Percentiles rank a stretch among this genome's conserved stretches.
phyloP scores from a whole-genome alignment of 1,140 invertebrate species.

The Sitobion miscanthi region DNA sequence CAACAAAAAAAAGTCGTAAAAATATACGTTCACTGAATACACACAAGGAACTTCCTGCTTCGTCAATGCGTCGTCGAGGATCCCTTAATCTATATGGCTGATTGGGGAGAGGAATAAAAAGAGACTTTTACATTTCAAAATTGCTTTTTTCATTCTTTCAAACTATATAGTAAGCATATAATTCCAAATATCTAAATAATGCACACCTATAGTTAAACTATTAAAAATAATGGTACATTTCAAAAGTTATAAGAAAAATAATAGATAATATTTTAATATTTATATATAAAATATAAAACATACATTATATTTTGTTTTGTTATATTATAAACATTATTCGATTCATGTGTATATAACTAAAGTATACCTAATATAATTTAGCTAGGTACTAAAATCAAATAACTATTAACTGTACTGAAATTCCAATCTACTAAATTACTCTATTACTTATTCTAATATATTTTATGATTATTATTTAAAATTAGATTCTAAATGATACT shows the following conservation, averaged over 20 bases:
- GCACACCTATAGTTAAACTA: not conserved
- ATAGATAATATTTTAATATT: no score
- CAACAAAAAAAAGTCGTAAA: conserved; percentile 46
- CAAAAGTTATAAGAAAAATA: not conserved
- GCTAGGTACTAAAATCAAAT: no score
- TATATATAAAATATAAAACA: no score
- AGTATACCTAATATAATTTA: no score
- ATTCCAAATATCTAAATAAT: not conserved
- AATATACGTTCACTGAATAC: conserved; percentile 7
- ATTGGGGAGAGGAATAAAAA: not conserved
- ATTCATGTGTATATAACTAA: no score
- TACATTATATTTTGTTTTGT: no score
- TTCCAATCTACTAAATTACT: no score
- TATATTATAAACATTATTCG: no score
- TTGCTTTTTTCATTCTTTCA: not conserved
- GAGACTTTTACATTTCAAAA: not conserved
- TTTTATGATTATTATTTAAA: no score
- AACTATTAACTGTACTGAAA: no score
- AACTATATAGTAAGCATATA: not conserved
- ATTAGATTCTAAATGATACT: no score
- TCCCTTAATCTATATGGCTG: not conserved
- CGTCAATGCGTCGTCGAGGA: conserved; percentile 32
- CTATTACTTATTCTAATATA: no score
- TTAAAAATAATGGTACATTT: not conserved
- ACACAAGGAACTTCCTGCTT: conserved; percentile 29